Evolutionary conservation across 2,888 invertebrate genomes (phyloP), one percentile per base, ranked within the genome.

Genomic region (Eilema griseolum): DNA sequence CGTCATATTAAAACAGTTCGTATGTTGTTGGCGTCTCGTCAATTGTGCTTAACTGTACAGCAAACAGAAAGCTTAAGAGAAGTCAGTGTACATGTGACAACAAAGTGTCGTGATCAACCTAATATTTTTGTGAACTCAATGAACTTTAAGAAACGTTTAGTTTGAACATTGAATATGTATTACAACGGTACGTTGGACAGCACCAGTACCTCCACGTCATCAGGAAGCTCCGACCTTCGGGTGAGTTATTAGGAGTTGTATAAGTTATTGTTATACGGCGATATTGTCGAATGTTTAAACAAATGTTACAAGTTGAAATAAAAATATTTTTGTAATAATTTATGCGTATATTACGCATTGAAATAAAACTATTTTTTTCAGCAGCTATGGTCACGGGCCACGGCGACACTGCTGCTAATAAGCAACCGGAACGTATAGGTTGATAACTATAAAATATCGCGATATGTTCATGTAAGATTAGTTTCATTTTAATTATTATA

Each of bases 221-320:
- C 93, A 31, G 93, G 92, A 33, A 92, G 91, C 75, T 93, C 94
- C 2, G 94, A 95, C 79, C 81, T 93, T 57, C 88, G 91, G 93
- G 95, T 95, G 90, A 89, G 83, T 86, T 67, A 10, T 12, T 28
- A 37, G 64, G 1, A 67, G 20, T 26, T 16, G n/a, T 31, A 26
- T 31, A 26, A 31, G 4, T 28, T 63, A 10, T 59, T 37, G n/a
- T 56, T 23, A 23, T 23, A 56, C 1, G 23, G 56, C 10, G 23
- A 24, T 57, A 57, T 24, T 24, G 26, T 52, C 20, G 52, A 20
- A 52, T n/a, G 52, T 52, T n/a, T 20, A 8, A n/a, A n/a, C 52
- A 20, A 52, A 52, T 52, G 20, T n/a, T 20, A 8, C 41, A 41
- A 16, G 41, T 41, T 41, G 16, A 41, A 41, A 41, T 37, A 37